Evolutionary conservation across 2,888 invertebrate species (phyloP).

Genomic region (Campoplex capitator): DNA sequence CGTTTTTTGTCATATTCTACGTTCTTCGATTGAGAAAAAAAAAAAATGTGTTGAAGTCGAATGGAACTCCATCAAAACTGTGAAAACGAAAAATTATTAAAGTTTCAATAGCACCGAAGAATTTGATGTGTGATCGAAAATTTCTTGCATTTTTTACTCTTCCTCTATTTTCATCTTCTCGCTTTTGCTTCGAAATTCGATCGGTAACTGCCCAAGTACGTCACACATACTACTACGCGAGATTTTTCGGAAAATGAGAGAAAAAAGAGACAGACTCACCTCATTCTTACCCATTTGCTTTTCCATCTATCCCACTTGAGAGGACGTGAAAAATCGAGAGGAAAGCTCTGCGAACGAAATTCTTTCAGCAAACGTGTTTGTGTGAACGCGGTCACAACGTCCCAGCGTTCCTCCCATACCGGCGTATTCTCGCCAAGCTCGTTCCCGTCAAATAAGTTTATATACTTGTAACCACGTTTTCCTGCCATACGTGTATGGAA

Average conservation of each 20-base stretch:
- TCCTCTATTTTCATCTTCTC: not conserved
- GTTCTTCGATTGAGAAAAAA: not conserved
- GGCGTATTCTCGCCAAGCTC: slow-evolving; percentile 32
- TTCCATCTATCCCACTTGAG: slow-evolving; percentile 33
- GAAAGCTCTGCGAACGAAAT: slow-evolving; percentile 60
- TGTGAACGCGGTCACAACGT: slow-evolving; percentile 44
- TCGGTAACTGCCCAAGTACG: slow-evolving; percentile 14
- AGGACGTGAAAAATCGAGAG: slow-evolving; percentile 57
- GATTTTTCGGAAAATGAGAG: slow-evolving; percentile 12
- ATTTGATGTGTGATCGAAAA: slow-evolving; percentile 12
- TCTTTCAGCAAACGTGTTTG: slow-evolving; percentile 47
- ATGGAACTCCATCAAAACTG: not conserved
- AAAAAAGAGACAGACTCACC: slow-evolving; percentile 12
- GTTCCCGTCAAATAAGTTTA: slow-evolving; percentile 57
- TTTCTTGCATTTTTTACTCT: not conserved
- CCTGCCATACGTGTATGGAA: slow-evolving; percentile 69
- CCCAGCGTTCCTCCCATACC: slow-evolving; percentile 42
- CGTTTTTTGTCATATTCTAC: not conserved
- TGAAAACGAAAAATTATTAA: slow-evolving; percentile 40
- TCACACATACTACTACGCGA: not conserved
- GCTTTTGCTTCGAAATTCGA: slow-evolving; percentile 4
- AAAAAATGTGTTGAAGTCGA: not conserved
- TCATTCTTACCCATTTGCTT: slow-evolving; percentile 48
- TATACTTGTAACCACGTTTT: slow-evolving; percentile 55
- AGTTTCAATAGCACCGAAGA: slow-evolving; percentile 13